Percentiles rank a stretch among this genome's conserved stretches.
Conservation (phyloP, 2,797 vertebrate species). For the Spheniscus humboldti region DNA sequence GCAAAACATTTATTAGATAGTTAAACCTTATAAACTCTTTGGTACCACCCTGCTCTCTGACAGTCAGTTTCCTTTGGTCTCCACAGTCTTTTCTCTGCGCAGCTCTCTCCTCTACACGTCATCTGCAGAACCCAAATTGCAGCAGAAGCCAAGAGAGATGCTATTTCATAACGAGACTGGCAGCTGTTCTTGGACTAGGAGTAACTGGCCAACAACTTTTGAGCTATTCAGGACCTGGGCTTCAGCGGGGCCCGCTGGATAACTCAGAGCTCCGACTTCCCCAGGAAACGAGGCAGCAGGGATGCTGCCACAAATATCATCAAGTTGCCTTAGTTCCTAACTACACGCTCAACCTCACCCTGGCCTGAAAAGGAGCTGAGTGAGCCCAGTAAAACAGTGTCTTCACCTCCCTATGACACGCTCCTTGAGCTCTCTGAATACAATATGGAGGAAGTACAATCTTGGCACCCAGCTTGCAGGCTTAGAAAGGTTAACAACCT, state of each 20-base stretch:
- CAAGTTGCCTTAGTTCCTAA: background rate
- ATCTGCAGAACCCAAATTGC: background rate
- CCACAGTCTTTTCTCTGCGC: background rate
- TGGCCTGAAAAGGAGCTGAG: background rate
- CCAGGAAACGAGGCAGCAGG: background rate
- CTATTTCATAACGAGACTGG: background rate
- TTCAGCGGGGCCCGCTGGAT: background rate
- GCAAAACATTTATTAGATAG: background rate
- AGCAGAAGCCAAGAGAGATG: background rate
- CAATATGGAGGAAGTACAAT: background rate
- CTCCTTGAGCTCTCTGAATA: background rate
- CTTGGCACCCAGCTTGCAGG: background rate
- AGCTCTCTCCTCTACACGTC: background rate
- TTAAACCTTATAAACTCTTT: background rate
- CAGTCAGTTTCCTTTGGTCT: background rate
- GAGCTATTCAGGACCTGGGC: background rate
- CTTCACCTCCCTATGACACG: background rate
- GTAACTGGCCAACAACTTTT: background rate
- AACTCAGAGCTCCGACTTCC: background rate
- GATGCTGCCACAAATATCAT: background rate
- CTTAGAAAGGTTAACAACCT: background rate
- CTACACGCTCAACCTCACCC: background rate
- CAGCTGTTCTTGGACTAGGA: background rate
- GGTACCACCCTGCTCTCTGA: background rate
- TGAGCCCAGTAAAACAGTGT: background rate